phyloP scores from a whole-genome alignment of 2,888 invertebrate genomes.

The Epinotia demarniana region DNA sequence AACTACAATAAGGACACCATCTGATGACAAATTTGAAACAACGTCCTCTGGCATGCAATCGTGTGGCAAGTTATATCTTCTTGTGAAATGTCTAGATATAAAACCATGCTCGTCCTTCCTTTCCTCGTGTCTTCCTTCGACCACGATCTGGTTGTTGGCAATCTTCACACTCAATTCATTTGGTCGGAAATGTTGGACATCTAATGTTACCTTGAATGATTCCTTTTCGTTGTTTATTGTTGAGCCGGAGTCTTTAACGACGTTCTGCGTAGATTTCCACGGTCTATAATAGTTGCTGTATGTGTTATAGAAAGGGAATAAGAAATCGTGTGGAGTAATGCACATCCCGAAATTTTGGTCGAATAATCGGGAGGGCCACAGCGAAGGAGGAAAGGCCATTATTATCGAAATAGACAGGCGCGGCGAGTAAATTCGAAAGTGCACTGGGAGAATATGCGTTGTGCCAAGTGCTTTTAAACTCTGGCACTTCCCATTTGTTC shows the following conservation, averaged over 20 bases:
- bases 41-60: conserved; percentile 59
- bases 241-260: conserved; percentile 58
- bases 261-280: conserved; percentile 56
- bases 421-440: conserved; percentile 7
- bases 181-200: conserved; percentile 88
- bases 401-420: not conserved
- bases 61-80: conserved; percentile 74
- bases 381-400: conserved; percentile 55
- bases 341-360: conserved; percentile 57
- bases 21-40: conserved; percentile 61
- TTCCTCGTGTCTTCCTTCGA: conserved; percentile 84
- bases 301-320: conserved; percentile 55
- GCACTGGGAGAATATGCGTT: conserved; percentile 52
- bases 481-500: conserved; percentile 51
- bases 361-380: conserved; percentile 53
- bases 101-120: conserved; percentile 76
- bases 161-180: conserved; percentile 88
- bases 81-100: conserved; percentile 75
- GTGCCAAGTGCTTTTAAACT: conserved; percentile 61
- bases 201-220: conserved; percentile 84
- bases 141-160: conserved; percentile 83
- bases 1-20: conserved; percentile 60
- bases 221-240: conserved; percentile 61
- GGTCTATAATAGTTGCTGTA: conserved; percentile 58
- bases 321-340: conserved; percentile 57